Percentiles rank a stretch among this genome's conserved stretches.
Evolutionary conservation across 2,797 vertebrate species (phyloP).

Genomic region (Miichthys miiuy): DNA sequence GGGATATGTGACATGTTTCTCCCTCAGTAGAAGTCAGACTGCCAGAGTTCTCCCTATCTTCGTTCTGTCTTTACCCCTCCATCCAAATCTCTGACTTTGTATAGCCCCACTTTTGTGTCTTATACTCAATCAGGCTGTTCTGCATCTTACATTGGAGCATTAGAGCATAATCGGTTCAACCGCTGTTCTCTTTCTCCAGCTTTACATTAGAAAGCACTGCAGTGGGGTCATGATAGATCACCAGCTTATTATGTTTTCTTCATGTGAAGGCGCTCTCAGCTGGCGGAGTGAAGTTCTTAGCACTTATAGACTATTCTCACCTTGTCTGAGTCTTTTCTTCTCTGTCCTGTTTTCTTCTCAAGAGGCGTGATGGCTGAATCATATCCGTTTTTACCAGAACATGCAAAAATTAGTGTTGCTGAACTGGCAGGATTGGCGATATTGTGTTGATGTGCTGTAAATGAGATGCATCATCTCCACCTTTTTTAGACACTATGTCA

Average conservation of each 20-base stretch:
- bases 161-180: constrained; percentile 1
- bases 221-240: constrained; percentile 1
- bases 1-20: constrained; percentile 74
- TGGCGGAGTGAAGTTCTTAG: not conserved
- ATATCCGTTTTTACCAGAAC: constrained; percentile 22
- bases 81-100: constrained; percentile 10
- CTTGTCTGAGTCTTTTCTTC: constrained; percentile 4
- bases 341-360: not conserved
- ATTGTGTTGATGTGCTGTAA: constrained; percentile 30
- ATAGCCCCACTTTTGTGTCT: not conserved
- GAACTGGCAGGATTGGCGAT: not conserved
- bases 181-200: not conserved
- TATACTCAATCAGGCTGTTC: constrained; percentile 13
- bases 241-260: constrained; percentile 31
- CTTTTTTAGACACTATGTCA: constrained; percentile 11
- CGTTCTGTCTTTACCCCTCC: constrained; percentile 6
- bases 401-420: constrained; percentile 4
- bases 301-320: not conserved
- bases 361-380: constrained; percentile 8
- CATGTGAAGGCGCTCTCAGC: constrained; percentile 4
- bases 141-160: not conserved
- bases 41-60: constrained; percentile 43
- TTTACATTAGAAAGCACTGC: not conserved
- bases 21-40: constrained; percentile 54
- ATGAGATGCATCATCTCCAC: constrained; percentile 17